Evolutionary conservation across 2,888 invertebrate genomes (phyloP), one percentile per base, ranked within the genome.

Genomic region (Cryptus viduatorius): DNA sequence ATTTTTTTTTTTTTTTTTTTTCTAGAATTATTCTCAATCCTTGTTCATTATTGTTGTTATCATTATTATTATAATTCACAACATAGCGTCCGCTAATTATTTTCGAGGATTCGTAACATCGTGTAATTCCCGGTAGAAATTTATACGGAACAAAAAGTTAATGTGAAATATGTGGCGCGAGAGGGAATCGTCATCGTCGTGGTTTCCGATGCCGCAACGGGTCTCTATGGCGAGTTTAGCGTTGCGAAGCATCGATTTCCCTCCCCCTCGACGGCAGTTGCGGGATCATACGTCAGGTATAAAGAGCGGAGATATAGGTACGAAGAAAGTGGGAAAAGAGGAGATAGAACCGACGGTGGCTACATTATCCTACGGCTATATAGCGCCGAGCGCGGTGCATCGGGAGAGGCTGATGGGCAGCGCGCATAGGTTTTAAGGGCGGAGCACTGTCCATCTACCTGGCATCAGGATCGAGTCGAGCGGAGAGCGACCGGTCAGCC

Each of bases 401-500:
- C 56, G 75, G 31, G 75, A 71, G 64, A 75, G 80, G 68, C 77
- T 84, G 84, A 84, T 84, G 84, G 81, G 81, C 77, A 84, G 44
- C 81, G 61, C 16, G 77, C 84, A 81, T 73, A 81, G 84, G 84
- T 85, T 85, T 78, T 77, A 73, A 87, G 89, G 91, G 92, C 91
- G 92, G 91, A 91, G 91, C 92, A 89, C 89, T 90, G 91, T 92
- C 91, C 91, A 91, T 92, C 92, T 90, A 87, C 85, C 86, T 83
- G 86, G 77, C 77, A 79, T 81, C 79, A 78, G 50, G 19, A 84
- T 71, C 76, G 69, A 80, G 48, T 42, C 56, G 56, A 69, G 71
- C 83, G 42, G 79, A 56, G 71, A 78, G 88, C 88, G 89, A 89
- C 88, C 87, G 86, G 88, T 88, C 89, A 90, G 90, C 90, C 89